Percentiles rank a stretch among this genome's conserved stretches.
Evolutionary conservation across 2,113 vertebrate genomes (phyloP).

Genomic region (Pitta sordida): DNA sequence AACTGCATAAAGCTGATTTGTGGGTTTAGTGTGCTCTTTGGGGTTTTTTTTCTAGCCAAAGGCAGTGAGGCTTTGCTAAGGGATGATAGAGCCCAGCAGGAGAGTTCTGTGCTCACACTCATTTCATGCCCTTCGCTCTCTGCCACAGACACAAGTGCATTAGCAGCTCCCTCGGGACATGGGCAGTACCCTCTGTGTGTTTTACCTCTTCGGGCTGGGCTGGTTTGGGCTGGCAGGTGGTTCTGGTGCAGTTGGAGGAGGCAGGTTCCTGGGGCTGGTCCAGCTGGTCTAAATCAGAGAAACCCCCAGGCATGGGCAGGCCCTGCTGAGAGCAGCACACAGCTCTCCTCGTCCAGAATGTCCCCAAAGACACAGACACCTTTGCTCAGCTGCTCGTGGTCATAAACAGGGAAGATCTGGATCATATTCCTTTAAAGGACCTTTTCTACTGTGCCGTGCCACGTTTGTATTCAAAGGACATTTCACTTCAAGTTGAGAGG

Average conservation of each 20-base stretch:
- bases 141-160: neutral
- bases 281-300: neutral
- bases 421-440: neutral
- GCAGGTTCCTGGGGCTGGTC: neutral
- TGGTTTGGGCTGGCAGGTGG: rapidly evolving
- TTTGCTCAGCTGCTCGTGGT: neutral
- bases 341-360: neutral
- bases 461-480: neutral
- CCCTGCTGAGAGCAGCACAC: neutral
- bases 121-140: neutral
- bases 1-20: neutral
- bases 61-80: neutral
- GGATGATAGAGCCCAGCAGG: neutral
- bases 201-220: neutral
- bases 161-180: neutral
- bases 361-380: neutral
- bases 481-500: neutral
- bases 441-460: neutral
- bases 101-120: neutral
- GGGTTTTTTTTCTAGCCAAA: neutral
- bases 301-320: neutral
- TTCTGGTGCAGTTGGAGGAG: neutral
- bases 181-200: neutral
- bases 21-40: neutral
- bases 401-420: neutral